Base-by-base conservation (phyloP, 2,888 invertebrate species). In the Drosophila koepferae region DNA sequence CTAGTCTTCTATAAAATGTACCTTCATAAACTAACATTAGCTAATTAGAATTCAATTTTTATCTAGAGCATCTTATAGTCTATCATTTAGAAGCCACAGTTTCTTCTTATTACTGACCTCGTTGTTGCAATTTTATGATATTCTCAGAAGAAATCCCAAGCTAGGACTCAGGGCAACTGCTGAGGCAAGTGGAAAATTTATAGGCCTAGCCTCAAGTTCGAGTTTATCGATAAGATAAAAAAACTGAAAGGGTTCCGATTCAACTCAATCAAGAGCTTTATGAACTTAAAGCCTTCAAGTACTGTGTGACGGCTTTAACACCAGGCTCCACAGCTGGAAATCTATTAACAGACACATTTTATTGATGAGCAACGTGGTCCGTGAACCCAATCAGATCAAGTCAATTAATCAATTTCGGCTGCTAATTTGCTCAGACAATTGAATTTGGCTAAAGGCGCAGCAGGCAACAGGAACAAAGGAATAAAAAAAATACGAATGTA, bases 391-490 rank as follows among this genome's bases (percentile, higher is more conserved):
- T 77, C 77, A 72, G 67, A 68, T 72, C 76, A 68, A 74, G 74
- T 74, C 86, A 88, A 85, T 85, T 88, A 88, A 81, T 83, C 89
- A 86, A 72, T 79, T 79, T 79, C 56, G 55, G 38, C 46, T 72
- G 69, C 80, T 86, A 86, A 88, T 85, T 86, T 77, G 65, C 60
- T 62, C 72, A 67, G 59, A 69, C 67, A 80, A 80, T 80, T 77
- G 65, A 77, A 72, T 80, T 67, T 55, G 2, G 53, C 61, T 60
- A 36, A 68, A 63, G 64, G 34, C 49, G 49, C 66, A 70, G 71
- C 72, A 67, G 55, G 72, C 58, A 60, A 28, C 58, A 34, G 58
- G 34, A 58, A 58, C 18, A 28, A 7, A 23, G 14, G 68, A 56
- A 34, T 7, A 34, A 23, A 34, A 73, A 63, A 56, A 34, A 54